Evolutionary conservation across 2,888 invertebrate genomes (phyloP), one percentile per base, ranked within the genome.

Genomic region (Pachymerium ferrugineum): DNA sequence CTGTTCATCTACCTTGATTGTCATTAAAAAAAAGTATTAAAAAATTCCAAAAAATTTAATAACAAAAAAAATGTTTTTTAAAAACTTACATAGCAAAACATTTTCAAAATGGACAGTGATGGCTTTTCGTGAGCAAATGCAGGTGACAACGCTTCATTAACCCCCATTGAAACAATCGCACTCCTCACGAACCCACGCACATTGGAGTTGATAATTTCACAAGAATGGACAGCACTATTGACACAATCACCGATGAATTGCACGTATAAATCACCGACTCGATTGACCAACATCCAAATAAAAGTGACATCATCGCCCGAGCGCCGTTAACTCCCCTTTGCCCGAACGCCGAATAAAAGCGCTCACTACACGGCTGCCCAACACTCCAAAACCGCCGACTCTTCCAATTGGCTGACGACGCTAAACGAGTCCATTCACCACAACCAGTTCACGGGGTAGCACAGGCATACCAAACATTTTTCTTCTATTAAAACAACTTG

Each of bases 81-180:
- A 54, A 54, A 54, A 54, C 47, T 54, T 54, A 54, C 47, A 54
- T 54, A 54, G 47, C 47, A 54, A 19, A 54, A 54, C 47, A 54
- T 54, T 22, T 54, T 54, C n/a, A 54, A 54, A 54, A 54, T 19
- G 47, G 16, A 54, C 19, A 22, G 22, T 54, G 22, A 22, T 54
- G 19, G 19, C 22, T 22, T 19, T 54, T 54, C 47, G 47, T 54
- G 47, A 54, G 47, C 47, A 54, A 54, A 54, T 54, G 19, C 47
- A 54, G 47, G 47, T 54, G 19, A 54, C 47, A 12, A 19, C 16
- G 19, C 19, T 54, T 54, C 47, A 54, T 22, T n/a, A n/a, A n/a
- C 47, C 47, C 47, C 47, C 47, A 54, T 54, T 19, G 47, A 54
- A 54, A 22, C 47, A 8, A 22, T 1, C 19, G 47, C 47, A 54